Base-by-base conservation (phyloP, 30 jellyfish, hydroid and myxozoan genomes). In the Rhopilema esculentum region DNA sequence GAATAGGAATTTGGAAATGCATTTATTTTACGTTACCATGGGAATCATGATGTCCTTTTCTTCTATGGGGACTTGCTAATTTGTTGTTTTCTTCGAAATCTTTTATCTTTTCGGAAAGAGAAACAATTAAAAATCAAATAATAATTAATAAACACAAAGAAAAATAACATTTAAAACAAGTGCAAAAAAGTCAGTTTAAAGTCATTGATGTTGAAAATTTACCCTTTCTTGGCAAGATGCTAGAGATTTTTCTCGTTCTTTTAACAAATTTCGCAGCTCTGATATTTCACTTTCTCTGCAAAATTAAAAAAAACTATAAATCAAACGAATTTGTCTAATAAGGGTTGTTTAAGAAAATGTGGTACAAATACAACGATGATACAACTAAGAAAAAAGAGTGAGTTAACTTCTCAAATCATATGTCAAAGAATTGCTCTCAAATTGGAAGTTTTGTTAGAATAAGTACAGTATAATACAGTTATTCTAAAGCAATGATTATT, bases 251-350 rank as follows among this genome's bases (percentile, higher is more conserved):
- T 92, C 98, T 77, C 97, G 66, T 30, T 83, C 97, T 20, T 80
- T 63, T 0, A 92, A 50, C 17, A 81, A 75, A n/a, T 78, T 82
- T 66, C 89, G 87, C 72, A 92, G 80, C 31, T 92, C 94, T 17
- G 89, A 66, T 57, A 92, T 92, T 68, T 87, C 98, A 62, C 71
- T 89, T 51, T 92, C 98, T 72, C 98, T 92, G 66, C 4, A 74
- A 70, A 7, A 0, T 66, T n/a, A n/a, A n/a, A n/a, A n/a, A n/a
- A n/a, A n/a, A n/a, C n/a, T n/a, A n/a, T n/a, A n/a, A n/a, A n/a
- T n/a, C n/a, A n/a, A n/a, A n/a, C n/a, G n/a, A n/a, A n/a, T n/a
- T n/a, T n/a, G n/a, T n/a, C n/a, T n/a, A n/a, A n/a, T n/a, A n/a
- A n/a, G n/a, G n/a, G n/a, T n/a, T n/a, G n/a, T n/a, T n/a, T n/a